phyloP scores from a whole-genome alignment of 2,113 vertebrate species.

The Sinocyclocheilus rhinocerous region DNA sequence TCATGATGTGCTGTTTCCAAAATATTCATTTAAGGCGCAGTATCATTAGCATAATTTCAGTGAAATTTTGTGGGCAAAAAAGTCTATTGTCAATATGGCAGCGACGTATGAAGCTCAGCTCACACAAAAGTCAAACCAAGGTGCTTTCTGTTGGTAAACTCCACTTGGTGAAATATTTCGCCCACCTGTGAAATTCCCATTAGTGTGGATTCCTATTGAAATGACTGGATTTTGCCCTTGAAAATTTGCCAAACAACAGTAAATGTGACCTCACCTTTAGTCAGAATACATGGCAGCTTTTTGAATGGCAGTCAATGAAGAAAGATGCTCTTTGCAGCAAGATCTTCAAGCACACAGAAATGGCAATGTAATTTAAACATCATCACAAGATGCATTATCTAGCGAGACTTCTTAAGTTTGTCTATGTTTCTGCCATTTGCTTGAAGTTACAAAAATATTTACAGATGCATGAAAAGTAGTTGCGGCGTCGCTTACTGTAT shows the following conservation, averaged over 20 bases:
- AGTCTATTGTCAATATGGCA: neutral
- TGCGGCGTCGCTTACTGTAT: neutral
- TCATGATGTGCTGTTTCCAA: neutral
- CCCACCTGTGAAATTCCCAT: no score
- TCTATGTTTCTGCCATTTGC: neutral
- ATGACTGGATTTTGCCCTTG: neutral
- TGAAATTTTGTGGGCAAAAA: neutral
- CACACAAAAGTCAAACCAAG: neutral
- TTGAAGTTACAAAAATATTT: neutral
- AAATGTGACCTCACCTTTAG: no score
- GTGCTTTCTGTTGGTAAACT: neutral
- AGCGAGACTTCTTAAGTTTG: neutral
- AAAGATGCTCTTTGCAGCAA: neutral
- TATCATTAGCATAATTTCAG: neutral
- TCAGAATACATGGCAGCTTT: no score
- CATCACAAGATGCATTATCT: neutral
- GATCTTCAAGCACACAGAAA: neutral
- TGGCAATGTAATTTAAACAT: neutral
- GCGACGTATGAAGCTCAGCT: neutral
- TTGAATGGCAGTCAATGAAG: no score
- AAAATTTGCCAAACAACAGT: neutral
- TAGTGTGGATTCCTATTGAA: no score
- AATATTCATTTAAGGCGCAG: neutral
- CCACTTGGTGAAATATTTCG: no score
- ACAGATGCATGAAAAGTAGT: neutral